Evolutionary conservation across 2,797 vertebrate species (phyloP), one percentile per base, ranked within the genome.

Genomic region (Nasua narica): DNA sequence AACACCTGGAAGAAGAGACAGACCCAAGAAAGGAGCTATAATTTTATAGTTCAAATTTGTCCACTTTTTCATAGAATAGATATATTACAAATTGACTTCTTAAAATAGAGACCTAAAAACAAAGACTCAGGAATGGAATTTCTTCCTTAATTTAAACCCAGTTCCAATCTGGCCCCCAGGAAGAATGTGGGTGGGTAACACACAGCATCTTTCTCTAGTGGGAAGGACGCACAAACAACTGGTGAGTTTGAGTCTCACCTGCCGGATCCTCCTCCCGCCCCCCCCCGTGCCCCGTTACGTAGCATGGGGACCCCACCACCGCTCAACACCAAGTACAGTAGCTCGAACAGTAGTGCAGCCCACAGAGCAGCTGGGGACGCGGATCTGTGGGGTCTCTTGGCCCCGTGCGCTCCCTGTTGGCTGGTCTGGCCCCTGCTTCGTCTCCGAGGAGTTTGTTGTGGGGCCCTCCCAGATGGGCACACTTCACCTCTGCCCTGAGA

Each of bases 41-140:
- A 52, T 65, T 90, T 65, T 50, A 37, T 12, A 12, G 12, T 94
- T 94, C 18, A 46, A 19, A 93, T 85, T 52, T 77, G 58, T 77
- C 37, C 32, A 43, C 13, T 50, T 72, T 93, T 88, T 95, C 78
- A 74, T 86, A 56, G 67, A 95, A 56, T 65, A 46, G 16, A 70
- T 32, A 5, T 70, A 74, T 70, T 83, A 27, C 67, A 88, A 74
- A 93, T 25, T 69, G 10, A 94, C 72, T 32, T 96, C 93, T 92
- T 48, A 67, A 78, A 86, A 86, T 37, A 94, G 58, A 96, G 40
- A 78, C 79, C 84, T 87, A 46, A 58, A 94, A 72, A 85, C 21
- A 35, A 88, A 89, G 56, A 40, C n/a, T 69, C 43, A 67, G 87
- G 46, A 58, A 67, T 79, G 46, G 27, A 77, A 93, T 93, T 93